A percentile compares a stretch with the other conserved stretches of the same genome.
phyloP scores from a whole-genome alignment of 2,113 vertebrate species.

The Colistium nudipinnis region DNA sequence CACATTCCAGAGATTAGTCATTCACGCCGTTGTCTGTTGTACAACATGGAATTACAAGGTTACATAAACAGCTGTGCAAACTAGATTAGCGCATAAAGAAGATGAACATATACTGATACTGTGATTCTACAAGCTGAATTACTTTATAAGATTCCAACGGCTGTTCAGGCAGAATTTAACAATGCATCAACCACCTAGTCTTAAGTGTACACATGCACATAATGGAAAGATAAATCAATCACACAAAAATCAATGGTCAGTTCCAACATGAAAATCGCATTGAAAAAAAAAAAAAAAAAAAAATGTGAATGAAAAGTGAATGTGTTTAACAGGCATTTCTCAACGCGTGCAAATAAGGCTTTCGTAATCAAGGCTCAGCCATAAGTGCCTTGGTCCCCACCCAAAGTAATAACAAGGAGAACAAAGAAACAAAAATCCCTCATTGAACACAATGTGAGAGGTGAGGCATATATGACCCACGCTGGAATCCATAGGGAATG shows the following conservation, averaged over 20 bases:
- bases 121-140: not conserved
- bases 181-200: too few relatives aligned
- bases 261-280: too few relatives aligned
- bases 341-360: not conserved
- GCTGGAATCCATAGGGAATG: constrained; percentile 2
- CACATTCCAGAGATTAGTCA: not conserved
- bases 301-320: not conserved
- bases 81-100: not conserved
- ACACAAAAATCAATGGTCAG: too few relatives aligned
- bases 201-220: too few relatives aligned
- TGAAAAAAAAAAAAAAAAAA: too few relatives aligned
- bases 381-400: constrained; percentile 11
- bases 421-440: constrained; percentile 41
- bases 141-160: too few relatives aligned
- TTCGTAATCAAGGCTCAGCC: constrained; percentile 28
- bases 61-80: not conserved
- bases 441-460: constrained; percentile 21
- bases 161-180: not conserved
- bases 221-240: too few relatives aligned
- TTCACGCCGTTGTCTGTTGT: not conserved
- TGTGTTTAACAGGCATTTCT: constrained; percentile 19
- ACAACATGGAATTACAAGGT: not conserved
- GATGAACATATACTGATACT: not conserved
- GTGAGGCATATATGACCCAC: constrained; percentile 7
- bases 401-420: constrained; percentile 29